These are phyloP conservation scores for Limnephilus rhombicus DNA, from an alignment of 2,888 invertebrate species.

Conservation along the genomic window DNA sequence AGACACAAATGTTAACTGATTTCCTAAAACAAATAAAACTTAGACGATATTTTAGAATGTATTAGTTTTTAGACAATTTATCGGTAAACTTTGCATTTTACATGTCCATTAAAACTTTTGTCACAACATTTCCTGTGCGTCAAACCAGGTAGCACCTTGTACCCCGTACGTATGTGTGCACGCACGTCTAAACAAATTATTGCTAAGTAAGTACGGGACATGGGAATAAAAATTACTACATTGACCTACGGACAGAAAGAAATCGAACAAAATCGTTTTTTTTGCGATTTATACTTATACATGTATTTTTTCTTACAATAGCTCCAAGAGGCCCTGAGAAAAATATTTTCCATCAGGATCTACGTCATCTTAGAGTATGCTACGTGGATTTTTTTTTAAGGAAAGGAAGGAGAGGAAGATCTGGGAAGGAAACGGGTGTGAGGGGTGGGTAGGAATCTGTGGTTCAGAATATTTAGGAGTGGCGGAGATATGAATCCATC, in stretches of 20 bases:
- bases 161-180: neutral
- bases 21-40: neutral
- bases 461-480: no score
- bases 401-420: no score
- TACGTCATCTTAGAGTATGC: no score
- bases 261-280: neutral
- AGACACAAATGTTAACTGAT: neutral
- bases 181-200: conserved; percentile 15
- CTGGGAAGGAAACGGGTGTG: no score
- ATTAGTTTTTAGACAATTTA: neutral
- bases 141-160: neutral
- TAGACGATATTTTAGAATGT: neutral
- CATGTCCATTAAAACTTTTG: neutral
- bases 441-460: no score
- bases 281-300: neutral
- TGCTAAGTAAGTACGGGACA: neutral
- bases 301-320: neutral
- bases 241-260: neutral
- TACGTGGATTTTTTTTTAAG: no score
- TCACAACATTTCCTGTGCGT: neutral
- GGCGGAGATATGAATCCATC: no score
- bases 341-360: no score
- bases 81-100: neutral
- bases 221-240: neutral
- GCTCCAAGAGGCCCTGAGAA: no score